Evolutionary conservation across 2,888 invertebrate genomes (phyloP).

Genomic region (Embidobia sp.): DNA sequence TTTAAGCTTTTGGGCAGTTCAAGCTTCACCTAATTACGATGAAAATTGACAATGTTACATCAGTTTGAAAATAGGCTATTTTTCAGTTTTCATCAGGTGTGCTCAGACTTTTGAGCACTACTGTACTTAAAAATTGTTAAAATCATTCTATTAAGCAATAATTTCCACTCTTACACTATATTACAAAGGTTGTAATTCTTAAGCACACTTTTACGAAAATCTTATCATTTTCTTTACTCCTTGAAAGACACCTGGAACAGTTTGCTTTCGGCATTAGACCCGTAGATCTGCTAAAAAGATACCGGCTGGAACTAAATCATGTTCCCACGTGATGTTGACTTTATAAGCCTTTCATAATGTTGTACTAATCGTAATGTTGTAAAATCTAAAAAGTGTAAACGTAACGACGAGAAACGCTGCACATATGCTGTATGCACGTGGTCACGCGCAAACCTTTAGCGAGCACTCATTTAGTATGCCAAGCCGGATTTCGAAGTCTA

Average conservation of each 20-base stretch:
- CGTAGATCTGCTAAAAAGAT: constrained; percentile 1
- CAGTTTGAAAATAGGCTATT: too few relatives aligned
- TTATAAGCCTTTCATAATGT: constrained; percentile 38
- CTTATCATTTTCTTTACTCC: neutral
- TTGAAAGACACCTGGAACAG: constrained; percentile 12
- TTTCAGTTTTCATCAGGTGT: too few relatives aligned
- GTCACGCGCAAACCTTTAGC: constrained; percentile 69
- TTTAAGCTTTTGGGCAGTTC: too few relatives aligned
- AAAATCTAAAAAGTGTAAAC: constrained; percentile 49
- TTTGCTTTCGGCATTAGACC: constrained; percentile 10
- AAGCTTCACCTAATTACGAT: too few relatives aligned
- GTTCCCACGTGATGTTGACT: constrained; percentile 32
- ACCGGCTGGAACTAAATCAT: constrained; percentile 6
- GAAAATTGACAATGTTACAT: too few relatives aligned
- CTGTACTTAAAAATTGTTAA: too few relatives aligned
- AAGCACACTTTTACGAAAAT: too few relatives aligned
- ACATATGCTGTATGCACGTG: constrained; percentile 52
- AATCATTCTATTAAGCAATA: too few relatives aligned
- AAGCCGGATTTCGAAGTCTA: constrained; percentile 70
- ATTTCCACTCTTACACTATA: too few relatives aligned
- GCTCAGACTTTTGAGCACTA: too few relatives aligned
- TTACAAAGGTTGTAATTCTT: too few relatives aligned
- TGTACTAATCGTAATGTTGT: constrained; percentile 43
- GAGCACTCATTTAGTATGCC: constrained; percentile 71
- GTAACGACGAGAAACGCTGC: constrained; percentile 11